Base-by-base conservation (phyloP, 2,797 vertebrate species). In the Morus bassanus region DNA sequence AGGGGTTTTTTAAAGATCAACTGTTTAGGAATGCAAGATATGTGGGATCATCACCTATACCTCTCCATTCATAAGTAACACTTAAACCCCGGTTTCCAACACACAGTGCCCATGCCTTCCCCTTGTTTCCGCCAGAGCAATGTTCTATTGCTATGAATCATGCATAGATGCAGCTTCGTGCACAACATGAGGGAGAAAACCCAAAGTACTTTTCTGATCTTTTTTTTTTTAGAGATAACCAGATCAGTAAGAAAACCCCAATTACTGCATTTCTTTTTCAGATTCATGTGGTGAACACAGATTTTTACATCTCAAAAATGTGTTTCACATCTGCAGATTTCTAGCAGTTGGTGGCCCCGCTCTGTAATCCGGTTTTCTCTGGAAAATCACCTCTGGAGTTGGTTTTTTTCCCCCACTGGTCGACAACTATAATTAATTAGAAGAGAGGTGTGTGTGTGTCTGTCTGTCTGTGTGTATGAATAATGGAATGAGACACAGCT, bases 401-500 rank as follows among this genome's bases (percentile, higher is more conserved):
- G 35, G 5, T 0, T 51, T 67, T 28, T 28, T 10, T 7, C 31
- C 51, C 48, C 22, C 65, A 65, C 30, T 75, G 69, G 72, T 69
- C 1, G 0, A 88, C 68, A 91, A 53, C 64, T 78, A 83, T 46
- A 87, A 96, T 88, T 95, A 95, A 87, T 88, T 92, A 89, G 46
- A 94, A 91, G 61, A 95, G 85, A 84, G 69, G 92, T 59, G 76
- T 67, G n/a, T 79, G 13, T 53, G 16, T 53, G 51, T 90, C 1
- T 85, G 73, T 78, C 73, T 72, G 82, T 94, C 27, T 77, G 48
- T 81, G 24, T 89, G 64, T 83, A 59, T 94, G 78, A 97, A 96
- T 85, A 96, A 96, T 86, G 82, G 83, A 92, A 95, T 95, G 93
- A 95, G 79, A 88, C 91, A 91, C 89, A 96, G 94, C 95, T 97